Evolutionary conservation across 1,140 invertebrate species (phyloP).

Genomic region (Achatina immaculata): DNA sequence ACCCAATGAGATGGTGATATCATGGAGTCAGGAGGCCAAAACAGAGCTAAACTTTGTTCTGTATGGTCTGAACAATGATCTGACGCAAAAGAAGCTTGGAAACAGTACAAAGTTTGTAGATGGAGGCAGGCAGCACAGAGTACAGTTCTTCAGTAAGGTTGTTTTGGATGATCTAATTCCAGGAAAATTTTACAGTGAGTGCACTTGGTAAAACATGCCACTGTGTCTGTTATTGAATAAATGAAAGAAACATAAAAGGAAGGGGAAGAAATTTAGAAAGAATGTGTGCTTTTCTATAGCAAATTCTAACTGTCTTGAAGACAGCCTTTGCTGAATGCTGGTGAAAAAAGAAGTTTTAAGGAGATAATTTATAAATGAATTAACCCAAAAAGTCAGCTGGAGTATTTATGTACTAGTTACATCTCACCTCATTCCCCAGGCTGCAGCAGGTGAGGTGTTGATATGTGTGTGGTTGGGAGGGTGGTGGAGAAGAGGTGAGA

Average conservation of each 20-base stretch:
- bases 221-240: neutral
- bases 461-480: too few relatives aligned
- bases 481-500: too few relatives aligned
- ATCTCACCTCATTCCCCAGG: too few relatives aligned
- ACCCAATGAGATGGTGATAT: slow-evolving; percentile 83
- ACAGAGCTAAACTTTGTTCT: slow-evolving; percentile 81
- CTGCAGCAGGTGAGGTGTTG: too few relatives aligned
- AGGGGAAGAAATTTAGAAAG: neutral
- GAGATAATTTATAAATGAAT: too few relatives aligned
- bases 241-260: neutral
- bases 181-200: slow-evolving; percentile 77
- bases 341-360: too few relatives aligned
- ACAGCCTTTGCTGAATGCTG: too few relatives aligned
- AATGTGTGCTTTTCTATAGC: neutral
- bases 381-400: too few relatives aligned
- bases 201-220: neutral
- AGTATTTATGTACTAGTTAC: too few relatives aligned
- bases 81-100: slow-evolving; percentile 72
- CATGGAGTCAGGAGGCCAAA: slow-evolving; percentile 86
- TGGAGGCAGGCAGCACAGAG: slow-evolving; percentile 79
- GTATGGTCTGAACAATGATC: slow-evolving; percentile 77
- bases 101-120: slow-evolving; percentile 81
- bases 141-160: slow-evolving; percentile 87
- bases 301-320: too few relatives aligned
- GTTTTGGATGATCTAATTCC: slow-evolving; percentile 75